These are phyloP conservation scores for Mylabris phalerata DNA, from an alignment of 1,140 invertebrate species.

Conservation along the genomic window DNA sequence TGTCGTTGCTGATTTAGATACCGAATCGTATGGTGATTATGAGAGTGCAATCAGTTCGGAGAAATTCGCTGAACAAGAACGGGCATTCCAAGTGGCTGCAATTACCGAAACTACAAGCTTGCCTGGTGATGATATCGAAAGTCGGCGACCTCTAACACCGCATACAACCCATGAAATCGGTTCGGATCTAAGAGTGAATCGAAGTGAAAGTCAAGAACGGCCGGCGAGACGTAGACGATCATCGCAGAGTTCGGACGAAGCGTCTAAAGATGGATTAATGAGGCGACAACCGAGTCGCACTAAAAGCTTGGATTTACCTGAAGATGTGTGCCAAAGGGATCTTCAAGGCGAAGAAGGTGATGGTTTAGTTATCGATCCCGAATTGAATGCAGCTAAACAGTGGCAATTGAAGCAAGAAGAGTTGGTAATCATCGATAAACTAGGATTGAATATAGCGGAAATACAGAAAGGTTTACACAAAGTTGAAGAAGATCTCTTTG, in stretches of 20 bases:
- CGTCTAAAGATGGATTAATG: constrained; percentile 38
- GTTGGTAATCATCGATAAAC: constrained; percentile 24
- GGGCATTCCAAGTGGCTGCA: constrained; percentile 37
- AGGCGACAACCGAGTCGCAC: constrained; percentile 32
- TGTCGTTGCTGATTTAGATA: constrained; percentile 40
- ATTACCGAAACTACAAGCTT: constrained; percentile 37
- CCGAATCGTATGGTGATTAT: constrained; percentile 46
- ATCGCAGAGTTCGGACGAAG: constrained; percentile 44
- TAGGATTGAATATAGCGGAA: constrained; percentile 31
- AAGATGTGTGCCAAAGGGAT: constrained; percentile 38
- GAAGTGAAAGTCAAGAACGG: constrained; percentile 35
- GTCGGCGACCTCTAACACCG: constrained; percentile 33
- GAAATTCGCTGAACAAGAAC: constrained; percentile 40
- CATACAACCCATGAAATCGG: constrained; percentile 41
- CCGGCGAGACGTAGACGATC: constrained; percentile 42
- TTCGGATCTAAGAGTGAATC: constrained; percentile 42
- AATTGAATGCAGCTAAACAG: constrained; percentile 28
- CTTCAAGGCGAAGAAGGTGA: constrained; percentile 49
- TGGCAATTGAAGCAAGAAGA: constrained; percentile 30
- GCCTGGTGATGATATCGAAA: constrained; percentile 29
- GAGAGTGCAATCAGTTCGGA: constrained; percentile 54
- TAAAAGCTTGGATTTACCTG: constrained; percentile 31
- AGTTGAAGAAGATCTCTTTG: constrained; percentile 53
- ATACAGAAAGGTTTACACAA: constrained; percentile 46
- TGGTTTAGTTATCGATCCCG: constrained; percentile 41